A percentile compares a stretch with the other conserved stretches of the same genome.
Evolutionary conservation across 1,140 invertebrate genomes (phyloP).

Genomic region (Cyrtorhinus lividipennis): DNA sequence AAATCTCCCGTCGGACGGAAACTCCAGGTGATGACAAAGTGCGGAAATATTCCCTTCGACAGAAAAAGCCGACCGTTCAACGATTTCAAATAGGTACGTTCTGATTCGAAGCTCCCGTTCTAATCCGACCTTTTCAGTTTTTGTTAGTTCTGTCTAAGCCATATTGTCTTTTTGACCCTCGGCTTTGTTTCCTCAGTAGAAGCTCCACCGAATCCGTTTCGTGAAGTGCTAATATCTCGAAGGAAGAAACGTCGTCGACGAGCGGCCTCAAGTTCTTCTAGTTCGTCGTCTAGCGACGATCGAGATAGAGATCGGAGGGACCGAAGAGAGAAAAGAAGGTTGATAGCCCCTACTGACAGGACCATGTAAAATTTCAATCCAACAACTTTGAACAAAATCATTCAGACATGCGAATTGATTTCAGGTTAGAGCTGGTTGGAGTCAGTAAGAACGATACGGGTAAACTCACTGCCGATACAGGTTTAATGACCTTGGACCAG

Average conservation of each 20-base stretch:
- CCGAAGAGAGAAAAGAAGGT: no score
- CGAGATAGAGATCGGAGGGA: no score
- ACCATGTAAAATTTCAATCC: no score
- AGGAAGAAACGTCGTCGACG: background rate
- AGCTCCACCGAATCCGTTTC: background rate
- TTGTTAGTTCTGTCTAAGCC: background rate
- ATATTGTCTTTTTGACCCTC: background rate
- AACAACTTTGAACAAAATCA: no score
- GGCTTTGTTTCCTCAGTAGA: background rate
- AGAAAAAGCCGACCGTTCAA: background rate
- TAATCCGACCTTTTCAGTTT: background rate
- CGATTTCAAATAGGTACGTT: background rate
- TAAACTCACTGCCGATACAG: background rate
- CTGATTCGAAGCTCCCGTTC: background rate
- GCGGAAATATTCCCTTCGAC: background rate
- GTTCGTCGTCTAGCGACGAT: no score
- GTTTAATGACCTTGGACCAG: background rate
- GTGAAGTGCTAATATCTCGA: background rate
- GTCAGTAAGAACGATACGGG: background rate
- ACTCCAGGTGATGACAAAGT: background rate
- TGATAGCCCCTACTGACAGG: no score
- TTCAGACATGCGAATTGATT: no score
- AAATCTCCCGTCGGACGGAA: background rate
- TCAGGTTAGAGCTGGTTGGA: background rate
- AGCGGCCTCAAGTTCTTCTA: no score